Conservation (phyloP, 2,113 vertebrate genomes). For the Prochilodus magdalenae region DNA sequence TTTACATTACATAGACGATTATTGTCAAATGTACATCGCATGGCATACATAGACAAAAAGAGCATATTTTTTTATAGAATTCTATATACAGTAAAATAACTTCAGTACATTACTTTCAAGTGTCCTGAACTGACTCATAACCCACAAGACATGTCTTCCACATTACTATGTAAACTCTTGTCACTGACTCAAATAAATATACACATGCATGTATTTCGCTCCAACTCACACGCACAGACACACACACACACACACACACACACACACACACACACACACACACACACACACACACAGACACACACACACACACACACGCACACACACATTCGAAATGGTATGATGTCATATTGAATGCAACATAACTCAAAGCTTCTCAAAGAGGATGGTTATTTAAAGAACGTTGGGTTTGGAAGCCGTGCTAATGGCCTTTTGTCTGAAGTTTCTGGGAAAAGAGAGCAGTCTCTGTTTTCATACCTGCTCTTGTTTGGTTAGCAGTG, state of each 20-base stretch:
- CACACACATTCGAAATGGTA: background rate
- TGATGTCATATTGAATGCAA: slow-evolving; percentile 25
- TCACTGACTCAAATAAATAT: background rate
- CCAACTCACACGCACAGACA: background rate
- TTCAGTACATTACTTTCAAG: no score
- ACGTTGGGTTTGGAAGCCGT: background rate
- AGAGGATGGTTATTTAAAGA: slow-evolving; percentile 5
- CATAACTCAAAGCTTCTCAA: background rate
- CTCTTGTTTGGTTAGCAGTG: slow-evolving; percentile 46
- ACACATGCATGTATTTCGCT: background rate
- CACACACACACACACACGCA: background rate
- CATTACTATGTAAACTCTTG: background rate
- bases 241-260: no score
- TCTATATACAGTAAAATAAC: no score
- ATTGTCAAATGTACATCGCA: no score
- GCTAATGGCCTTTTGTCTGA: slow-evolving; percentile 57
- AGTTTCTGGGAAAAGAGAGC: slow-evolving; percentile 59
- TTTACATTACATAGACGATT: no score
- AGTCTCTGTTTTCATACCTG: slow-evolving; percentile 65
- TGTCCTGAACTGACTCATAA: background rate
- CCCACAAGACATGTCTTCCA: background rate
- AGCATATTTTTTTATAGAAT: no score
- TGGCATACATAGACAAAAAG: no score
- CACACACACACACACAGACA: background rate
- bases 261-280: no score